Evolutionary conservation across 2,888 invertebrate genomes (phyloP).

Genomic region (Cataglyphis altisquamis): DNA sequence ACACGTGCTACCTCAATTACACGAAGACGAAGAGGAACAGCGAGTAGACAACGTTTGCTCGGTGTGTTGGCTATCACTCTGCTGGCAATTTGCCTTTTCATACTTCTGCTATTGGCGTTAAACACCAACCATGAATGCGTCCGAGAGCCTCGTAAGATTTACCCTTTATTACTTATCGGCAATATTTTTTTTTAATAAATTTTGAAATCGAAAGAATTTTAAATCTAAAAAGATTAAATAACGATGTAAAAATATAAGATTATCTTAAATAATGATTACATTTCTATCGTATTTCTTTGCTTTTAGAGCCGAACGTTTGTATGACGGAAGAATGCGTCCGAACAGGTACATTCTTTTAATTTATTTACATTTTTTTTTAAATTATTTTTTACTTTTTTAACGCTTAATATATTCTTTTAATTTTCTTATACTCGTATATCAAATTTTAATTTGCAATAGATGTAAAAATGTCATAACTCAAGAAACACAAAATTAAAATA

Average conservation of each 20-base stretch:
- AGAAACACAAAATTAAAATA: neutral
- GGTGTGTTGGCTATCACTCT: constrained; percentile 80
- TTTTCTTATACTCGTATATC: neutral
- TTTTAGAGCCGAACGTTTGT: constrained; percentile 86
- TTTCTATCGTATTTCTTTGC: constrained; percentile 12
- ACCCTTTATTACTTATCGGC: constrained; percentile 11
- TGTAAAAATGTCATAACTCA: neutral
- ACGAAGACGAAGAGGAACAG: constrained; percentile 76
- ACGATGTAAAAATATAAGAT: neutral
- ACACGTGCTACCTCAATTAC: constrained; percentile 78
- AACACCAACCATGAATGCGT: constrained; percentile 78
- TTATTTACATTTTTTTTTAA: neutral
- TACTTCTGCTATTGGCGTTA: constrained; percentile 79
- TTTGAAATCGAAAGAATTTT: neutral
- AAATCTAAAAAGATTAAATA: neutral
- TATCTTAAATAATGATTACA: neutral
- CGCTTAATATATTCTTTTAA: constrained; percentile 75
- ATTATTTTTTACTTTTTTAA: neutral
- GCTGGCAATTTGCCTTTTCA: constrained; percentile 79
- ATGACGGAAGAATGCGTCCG: constrained; percentile 89
- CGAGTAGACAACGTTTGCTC: constrained; percentile 79
- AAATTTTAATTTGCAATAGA: neutral
- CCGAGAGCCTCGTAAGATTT: constrained; percentile 79
- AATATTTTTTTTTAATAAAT: neutral
- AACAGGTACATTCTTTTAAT: constrained; percentile 87